Base-by-base conservation (phyloP, 2,888 invertebrate genomes). In the Spilosoma lubricipeda region DNA sequence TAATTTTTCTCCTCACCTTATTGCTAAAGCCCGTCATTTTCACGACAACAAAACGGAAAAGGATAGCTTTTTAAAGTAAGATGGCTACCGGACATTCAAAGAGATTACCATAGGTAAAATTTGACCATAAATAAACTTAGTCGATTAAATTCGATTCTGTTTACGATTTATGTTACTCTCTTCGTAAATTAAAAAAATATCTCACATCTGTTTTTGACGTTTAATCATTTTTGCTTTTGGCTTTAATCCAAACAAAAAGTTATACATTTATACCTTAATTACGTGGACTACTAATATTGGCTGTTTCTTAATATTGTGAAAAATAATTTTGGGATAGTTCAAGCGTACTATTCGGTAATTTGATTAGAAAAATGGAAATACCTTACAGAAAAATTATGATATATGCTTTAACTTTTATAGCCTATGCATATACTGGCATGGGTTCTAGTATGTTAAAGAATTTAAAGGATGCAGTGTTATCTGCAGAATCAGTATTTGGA, bases 11-110 rank as follows among this genome's bases (percentile, higher is more conserved):
- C 77, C 95, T 95, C 96, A 97, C 97, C 97, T 97, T 97, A 95
- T 97, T 97, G 94, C 97, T 97, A 96, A 97, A 97, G 95, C 97
- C 97, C 96, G 97, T 97, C 97, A 97, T 97, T 96, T 97, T 95
- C 93, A 92, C 96, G 96, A 96, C 96, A 96, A 96, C 96, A 95
- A 96, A 96, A 96, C 96, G 96, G 96, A 97, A 97, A 97, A 97
- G 97, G 90, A 86, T 89, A 87, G 84, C 80, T 93, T 92, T 92
- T 93, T 91, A 89, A 91, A 90, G 86, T 91, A 95, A 93, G 88
- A 96, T 96, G 96, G 95, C 94, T 81, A 93, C 95, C 96, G 95
- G 95, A 95, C 87, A 77, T 81, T 45, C 23, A n/a, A 18, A 23
- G 78, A 75, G 85, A 77, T 87, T 88, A 83, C 89, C 87, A 88